Evolutionary conservation across 2,113 vertebrate genomes (phyloP), one percentile per base, ranked within the genome.

Genomic region (Tetraodon nigroviridis): DNA sequence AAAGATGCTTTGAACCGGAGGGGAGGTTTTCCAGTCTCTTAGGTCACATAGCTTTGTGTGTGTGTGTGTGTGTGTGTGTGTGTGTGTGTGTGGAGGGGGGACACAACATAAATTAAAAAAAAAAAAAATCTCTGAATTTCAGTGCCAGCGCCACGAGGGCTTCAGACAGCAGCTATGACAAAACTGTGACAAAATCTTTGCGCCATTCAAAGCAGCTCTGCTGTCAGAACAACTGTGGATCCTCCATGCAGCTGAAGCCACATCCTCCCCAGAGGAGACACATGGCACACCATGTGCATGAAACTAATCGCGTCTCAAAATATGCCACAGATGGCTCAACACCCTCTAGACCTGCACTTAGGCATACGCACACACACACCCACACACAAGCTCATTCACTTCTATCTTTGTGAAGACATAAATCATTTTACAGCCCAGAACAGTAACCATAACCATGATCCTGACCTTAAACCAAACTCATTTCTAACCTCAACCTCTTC

Each of bases 221-320:
- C 24, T 15, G 22, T n/a, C 55, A 14, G 1, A 63, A 11, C 2
- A 63, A 29, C 45, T 19, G 6, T 29, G 18, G 41, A 27, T 40
- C 24, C 2, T 64, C 37, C 19, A 40, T 32, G 11, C 52, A 66
- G 20, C 32, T 73, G 32, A 58, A 62, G 44, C 66, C 64, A 81
- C 79, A 77, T 81, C 74, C 81, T 84, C 69, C 52, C 50, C 2
- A 20, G 7, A 6, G 67, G 6, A 16, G 16, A 12, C 69, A 62
- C 61, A 51, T 40, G 58, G 57, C 58, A 71, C 6, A 14, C 0
- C 55, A 57, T 12, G 16, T n/a, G 7, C 21, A 19, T 16, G 20
- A 72, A 56, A 73, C 40, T 6, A 42, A 51, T 21, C 10, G 7
- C 13, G 5, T 57, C 18, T 56, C 6, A 13, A 55, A 59, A 65